phyloP scores from a whole-genome alignment of 1,140 invertebrate species.

The Formica exsecta region DNA sequence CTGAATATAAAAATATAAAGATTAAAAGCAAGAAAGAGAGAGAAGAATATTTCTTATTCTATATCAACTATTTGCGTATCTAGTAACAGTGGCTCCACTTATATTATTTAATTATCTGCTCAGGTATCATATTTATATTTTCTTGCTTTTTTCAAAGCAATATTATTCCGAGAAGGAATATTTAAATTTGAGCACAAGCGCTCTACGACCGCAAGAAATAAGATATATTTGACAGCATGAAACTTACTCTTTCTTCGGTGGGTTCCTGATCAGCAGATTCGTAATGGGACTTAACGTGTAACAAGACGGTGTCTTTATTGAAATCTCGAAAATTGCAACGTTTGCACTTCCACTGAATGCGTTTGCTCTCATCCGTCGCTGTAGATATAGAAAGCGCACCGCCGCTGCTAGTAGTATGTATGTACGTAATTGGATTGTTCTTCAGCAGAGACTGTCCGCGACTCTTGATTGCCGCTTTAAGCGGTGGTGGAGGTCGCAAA shows the following conservation, averaged over 20 bases:
- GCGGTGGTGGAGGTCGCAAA: conserved; percentile 78
- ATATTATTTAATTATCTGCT: conserved; percentile 11
- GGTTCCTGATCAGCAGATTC: conserved; percentile 69
- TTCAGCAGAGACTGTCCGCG: conserved; percentile 82
- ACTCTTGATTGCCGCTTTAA: conserved; percentile 75
- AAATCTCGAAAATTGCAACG: conserved; percentile 93
- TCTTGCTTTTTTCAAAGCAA: background rate
- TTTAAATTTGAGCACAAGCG: background rate
- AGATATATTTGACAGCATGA: background rate
- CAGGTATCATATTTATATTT: background rate
- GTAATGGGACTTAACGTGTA: conserved; percentile 90
- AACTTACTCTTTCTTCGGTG: conserved; percentile 72
- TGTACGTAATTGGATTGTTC: conserved; percentile 71
- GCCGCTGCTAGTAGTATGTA: conserved; percentile 34
- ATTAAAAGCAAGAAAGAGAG: conserved; percentile 42
- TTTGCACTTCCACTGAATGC: conserved; percentile 93
- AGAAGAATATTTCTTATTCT: background rate
- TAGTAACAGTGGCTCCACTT: background rate
- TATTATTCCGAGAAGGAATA: background rate
- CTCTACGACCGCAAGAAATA: background rate
- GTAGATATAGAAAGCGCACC: conserved; percentile 48
- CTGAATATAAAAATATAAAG: background rate
- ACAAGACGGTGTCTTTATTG: conserved; percentile 89
- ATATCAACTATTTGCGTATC: background rate
- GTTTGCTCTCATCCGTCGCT: conserved; percentile 84